Conservation (phyloP, 2,113 vertebrate species). For the Tinamus guttatus region DNA sequence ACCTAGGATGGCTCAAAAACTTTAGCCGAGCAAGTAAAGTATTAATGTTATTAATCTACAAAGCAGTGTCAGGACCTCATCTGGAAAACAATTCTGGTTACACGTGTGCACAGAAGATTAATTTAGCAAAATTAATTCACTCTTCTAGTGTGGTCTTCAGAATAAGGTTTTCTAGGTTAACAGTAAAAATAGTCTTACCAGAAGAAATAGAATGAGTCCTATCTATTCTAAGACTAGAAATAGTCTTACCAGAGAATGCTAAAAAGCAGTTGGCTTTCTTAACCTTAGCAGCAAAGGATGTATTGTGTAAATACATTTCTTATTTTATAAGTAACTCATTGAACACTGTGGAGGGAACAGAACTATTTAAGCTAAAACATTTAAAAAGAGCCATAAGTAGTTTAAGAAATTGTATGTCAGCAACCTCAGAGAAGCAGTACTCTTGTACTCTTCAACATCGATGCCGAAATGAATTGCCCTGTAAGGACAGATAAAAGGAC, state of each 20-base stretch:
- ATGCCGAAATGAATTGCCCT: neutral
- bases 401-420: neutral
- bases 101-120: neutral
- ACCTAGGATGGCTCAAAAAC: rapidly evolving
- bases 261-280: neutral
- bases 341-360: neutral
- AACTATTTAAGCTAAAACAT: neutral
- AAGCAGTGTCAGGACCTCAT: neutral
- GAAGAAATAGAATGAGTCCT: too few relatives aligned
- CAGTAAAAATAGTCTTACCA: neutral
- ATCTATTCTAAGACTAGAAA: too few relatives aligned
- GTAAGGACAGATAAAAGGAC: neutral
- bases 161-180: neutral
- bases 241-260: rapidly evolving
- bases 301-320: neutral
- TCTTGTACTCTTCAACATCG: too few relatives aligned
- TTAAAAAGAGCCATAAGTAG: neutral
- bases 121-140: neutral
- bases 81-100: neutral
- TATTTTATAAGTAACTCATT: neutral
- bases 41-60: neutral
- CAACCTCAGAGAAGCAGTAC: neutral
- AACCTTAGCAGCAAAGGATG: rapidly evolving
- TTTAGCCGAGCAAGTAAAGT: neutral
- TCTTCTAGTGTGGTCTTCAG: neutral